Evolutionary conservation across 2,888 invertebrate species (phyloP).

Genomic region (Orthosia cruda): DNA sequence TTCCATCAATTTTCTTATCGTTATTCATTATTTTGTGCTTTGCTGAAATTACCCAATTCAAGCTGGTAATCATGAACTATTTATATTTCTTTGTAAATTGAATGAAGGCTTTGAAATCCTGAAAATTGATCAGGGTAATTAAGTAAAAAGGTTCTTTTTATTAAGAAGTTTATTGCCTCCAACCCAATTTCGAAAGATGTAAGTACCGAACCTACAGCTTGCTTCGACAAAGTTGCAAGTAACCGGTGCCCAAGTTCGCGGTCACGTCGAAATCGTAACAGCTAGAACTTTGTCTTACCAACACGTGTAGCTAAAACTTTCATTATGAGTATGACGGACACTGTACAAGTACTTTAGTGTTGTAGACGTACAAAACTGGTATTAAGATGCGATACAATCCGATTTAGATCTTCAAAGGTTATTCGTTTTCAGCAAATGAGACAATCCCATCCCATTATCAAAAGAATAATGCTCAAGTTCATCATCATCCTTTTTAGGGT

Average conservation of each 20-base stretch:
- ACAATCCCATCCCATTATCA: too few species aligned
- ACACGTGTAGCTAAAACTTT: constrained; percentile 59
- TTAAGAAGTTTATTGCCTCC: constrained; percentile 12
- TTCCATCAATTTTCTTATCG: too few species aligned
- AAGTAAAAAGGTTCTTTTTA: not conserved
- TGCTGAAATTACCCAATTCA: too few species aligned
- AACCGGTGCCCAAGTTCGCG: constrained; percentile 51
- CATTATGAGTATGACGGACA: constrained; percentile 50
- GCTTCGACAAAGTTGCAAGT: constrained; percentile 53
- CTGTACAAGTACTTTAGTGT: constrained; percentile 40
- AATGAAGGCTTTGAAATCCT: not conserved
- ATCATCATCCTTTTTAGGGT: too few species aligned
- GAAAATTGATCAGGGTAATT: not conserved
- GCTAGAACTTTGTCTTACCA: constrained; percentile 50
- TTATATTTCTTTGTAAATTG: not conserved
- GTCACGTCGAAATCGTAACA: constrained; percentile 61
- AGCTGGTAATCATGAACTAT: not conserved
- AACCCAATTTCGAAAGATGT: constrained; percentile 22
- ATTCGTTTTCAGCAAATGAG: constrained; percentile 13
- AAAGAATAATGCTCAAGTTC: too few species aligned
- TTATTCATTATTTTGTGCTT: too few species aligned
- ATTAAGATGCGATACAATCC: constrained; percentile 41
- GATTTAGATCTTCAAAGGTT: constrained; percentile 2
- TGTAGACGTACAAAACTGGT: constrained; percentile 41
- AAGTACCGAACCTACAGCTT: constrained; percentile 8